Evolutionary conservation across 2,888 invertebrate genomes (phyloP).

Genomic region (Euzophera pinguis): DNA sequence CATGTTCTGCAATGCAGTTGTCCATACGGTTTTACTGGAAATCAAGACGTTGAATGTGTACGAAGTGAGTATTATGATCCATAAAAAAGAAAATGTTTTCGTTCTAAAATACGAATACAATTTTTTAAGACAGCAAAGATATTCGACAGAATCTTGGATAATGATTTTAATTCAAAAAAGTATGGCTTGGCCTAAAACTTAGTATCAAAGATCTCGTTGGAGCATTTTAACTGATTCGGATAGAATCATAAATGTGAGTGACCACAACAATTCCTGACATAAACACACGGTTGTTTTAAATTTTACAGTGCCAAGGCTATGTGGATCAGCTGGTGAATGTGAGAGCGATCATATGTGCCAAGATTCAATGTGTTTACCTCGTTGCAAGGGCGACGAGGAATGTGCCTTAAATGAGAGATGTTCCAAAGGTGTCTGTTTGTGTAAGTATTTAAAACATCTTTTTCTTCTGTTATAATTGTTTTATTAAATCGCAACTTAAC

Average conservation of each 20-base stretch:
- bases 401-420: slow-evolving; percentile 96
- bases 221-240: too few species aligned
- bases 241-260: too few species aligned
- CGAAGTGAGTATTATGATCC: slow-evolving; percentile 80
- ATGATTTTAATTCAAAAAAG: too few species aligned
- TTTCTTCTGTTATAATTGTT: neutral
- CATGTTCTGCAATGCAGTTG: slow-evolving; percentile 91
- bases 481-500: too few species aligned
- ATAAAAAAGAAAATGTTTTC: slow-evolving; percentile 6
- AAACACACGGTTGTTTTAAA: too few species aligned
- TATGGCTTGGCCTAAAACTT: too few species aligned
- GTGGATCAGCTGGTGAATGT: slow-evolving; percentile 85
- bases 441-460: slow-evolving; percentile 70
- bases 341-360: slow-evolving; percentile 85
- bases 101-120: slow-evolving; percentile 32
- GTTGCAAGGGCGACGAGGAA: slow-evolving; percentile 86
- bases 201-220: too few species aligned
- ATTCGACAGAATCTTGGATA: too few species aligned
- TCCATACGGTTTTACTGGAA: slow-evolving; percentile 91
- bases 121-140: too few species aligned
- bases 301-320: slow-evolving; percentile 85
- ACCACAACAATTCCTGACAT: too few species aligned
- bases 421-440: slow-evolving; percentile 87
- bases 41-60: slow-evolving; percentile 90
- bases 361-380: slow-evolving; percentile 90